Evolutionary conservation across 2,888 invertebrate genomes (phyloP), one percentile per base, ranked within the genome.

Genomic region (Anoplius nigerrimus): DNA sequence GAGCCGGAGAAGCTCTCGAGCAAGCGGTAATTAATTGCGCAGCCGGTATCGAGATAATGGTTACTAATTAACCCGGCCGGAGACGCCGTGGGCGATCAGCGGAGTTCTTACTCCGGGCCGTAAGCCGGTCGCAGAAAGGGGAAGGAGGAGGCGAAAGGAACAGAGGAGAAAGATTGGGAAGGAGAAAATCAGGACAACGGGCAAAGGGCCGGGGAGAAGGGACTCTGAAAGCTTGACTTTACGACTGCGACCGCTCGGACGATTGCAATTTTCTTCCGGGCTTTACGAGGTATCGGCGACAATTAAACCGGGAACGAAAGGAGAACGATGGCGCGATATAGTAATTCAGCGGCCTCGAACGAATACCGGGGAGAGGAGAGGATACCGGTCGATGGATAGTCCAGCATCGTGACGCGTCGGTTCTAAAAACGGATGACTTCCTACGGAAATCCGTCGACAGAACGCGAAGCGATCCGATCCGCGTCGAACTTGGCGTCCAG

Each of bases 31-130:
- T 79, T 79, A 79, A 79, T 79, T 71, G 74, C 68, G 56, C 53
- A 62, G 57, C 45, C 57, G 61, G 70, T 75, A 79, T 79, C 70
- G 71, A 75, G 79, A 79, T 79, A 79, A 79, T 79, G 75, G 74
- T 75, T 77, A 79, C 79, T 79, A 79, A 79, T 79, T 79, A 79
- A 77, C 70, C 62, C 70, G 62, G 53, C 51, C 60, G 67, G 48
- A 48, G 52, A 63, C 55, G 62, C 63, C 56, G 56, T 73, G 68
- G 66, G 51, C 68, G 65, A 75, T 79, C 75, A 63, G 68, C 54
- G 54, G 16, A 59, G 34, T 18, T 45, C 63, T 65, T 57, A 53
- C 22, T 45, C 51, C 27, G 52, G 16, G 52, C 69, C 27, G 63
- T 43, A 34, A 62, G 57, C 43, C 34, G 45, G 21, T 18, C n/a